A percentile compares a stretch with the other conserved stretches of the same genome.
These are phyloP conservation scores for Silurus aristotelis DNA, from an alignment of 2,797 vertebrate species.

Conservation along the genomic window DNA sequence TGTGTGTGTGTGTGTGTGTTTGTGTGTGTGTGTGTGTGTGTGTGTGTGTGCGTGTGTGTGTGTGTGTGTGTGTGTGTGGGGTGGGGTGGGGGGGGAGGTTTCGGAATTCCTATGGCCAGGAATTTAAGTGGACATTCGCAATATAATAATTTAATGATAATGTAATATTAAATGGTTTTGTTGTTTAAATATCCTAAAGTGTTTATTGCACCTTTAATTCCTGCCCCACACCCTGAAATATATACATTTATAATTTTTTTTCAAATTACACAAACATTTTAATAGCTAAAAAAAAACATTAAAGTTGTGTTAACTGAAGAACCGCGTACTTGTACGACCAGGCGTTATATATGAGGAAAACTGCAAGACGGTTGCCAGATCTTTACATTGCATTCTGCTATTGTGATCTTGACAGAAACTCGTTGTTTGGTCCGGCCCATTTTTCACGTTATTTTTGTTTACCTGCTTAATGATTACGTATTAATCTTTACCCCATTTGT, in stretches of 20 bases:
- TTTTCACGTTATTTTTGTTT: background rate
- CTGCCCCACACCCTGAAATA: background rate
- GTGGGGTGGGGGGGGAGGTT: no score
- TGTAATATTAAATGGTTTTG: background rate
- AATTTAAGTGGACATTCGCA: background rate
- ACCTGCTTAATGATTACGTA: background rate
- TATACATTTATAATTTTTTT: no score
- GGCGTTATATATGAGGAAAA: background rate
- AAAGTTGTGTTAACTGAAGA: background rate
- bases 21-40: no score
- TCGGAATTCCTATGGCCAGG: background rate
- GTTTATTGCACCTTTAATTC: background rate
- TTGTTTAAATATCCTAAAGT: background rate
- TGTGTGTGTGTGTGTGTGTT: no score
- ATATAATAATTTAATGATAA: background rate
- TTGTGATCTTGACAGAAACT: background rate
- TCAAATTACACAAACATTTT: background rate
- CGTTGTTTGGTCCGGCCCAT: background rate
- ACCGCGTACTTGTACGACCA: background rate
- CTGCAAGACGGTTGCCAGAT: background rate
- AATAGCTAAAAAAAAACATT: background rate
- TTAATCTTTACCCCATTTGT: background rate
- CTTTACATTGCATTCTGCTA: background rate
- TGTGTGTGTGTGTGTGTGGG: no score
- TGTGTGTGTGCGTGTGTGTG: no score